Base-by-base conservation (phyloP, 2,888 invertebrate species). In the Cantharis nigra region DNA sequence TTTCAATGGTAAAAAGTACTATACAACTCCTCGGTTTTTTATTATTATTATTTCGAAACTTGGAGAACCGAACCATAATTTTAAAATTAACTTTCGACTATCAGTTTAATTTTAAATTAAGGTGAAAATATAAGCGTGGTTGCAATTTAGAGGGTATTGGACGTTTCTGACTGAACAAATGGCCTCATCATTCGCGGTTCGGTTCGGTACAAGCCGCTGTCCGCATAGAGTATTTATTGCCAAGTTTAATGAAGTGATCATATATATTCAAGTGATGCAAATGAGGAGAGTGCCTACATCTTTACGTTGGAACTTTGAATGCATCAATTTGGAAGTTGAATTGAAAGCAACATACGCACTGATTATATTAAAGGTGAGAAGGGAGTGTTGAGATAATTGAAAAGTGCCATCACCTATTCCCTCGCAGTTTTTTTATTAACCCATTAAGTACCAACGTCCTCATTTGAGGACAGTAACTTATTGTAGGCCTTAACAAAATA, bases 191-290 rank as follows among this genome's bases (percentile, higher is more conserved):
- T 81, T 80, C 79, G 80, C 76, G 75, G 79, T 79, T 75, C 76
- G 77, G 77, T 80, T 79, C 76, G 76, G 71, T 77, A 78, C 75
- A 73, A 76, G 78, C 74, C 78, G 78, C 76, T 78, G 80, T 78
- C 79, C 81, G 74, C 82, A 77, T 75, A 69, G 78, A 63, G 74
- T 82, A 82, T 82, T 82, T 82, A 82, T 82, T 79, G 78, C 80
- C 81, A 30, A 62, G 78, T 78, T 78, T 82, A 82, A 82, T 82
- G 82, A 82, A 82, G 82, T 80, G 80, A 82, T 82, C 82, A 81
- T 80, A 80, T 80, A 80, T 81, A 82, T 82, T 81, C 79, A 82
- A 81, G 80, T 73, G 80, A 81, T 79, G 79, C 80, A 80, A 80
- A 80, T 77, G 79, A 81, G 79, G 78, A 81, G 79, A 75, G 74